Evolutionary conservation across 2,888 invertebrate species (phyloP).

Genomic region (Cephus runcator): DNA sequence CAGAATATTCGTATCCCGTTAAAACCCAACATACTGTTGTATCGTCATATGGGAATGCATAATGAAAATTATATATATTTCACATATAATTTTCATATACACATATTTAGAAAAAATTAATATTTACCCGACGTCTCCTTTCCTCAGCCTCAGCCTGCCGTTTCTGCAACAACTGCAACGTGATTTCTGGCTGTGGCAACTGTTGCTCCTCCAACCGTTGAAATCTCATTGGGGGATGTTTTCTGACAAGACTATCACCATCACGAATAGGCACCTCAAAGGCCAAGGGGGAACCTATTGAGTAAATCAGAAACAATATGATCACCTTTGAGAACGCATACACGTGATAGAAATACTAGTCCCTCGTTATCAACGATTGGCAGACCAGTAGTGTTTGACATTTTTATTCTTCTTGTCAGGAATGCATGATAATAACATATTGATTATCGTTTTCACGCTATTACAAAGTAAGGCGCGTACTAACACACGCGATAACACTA

Average conservation of each 20-base stretch:
- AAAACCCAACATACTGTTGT: not conserved
- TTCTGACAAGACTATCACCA: conserved; percentile 65
- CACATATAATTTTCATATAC: not conserved
- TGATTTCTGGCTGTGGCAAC: conserved; percentile 66
- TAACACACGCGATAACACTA: not conserved
- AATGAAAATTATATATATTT: not conserved
- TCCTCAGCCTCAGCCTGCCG: conserved; percentile 80
- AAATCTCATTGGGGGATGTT: conserved; percentile 76
- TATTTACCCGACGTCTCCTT: conserved; percentile 70
- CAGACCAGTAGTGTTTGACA: not conserved
- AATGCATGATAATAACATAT: not conserved
- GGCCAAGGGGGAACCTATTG: conserved; percentile 35
- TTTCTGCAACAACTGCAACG: conserved; percentile 74
- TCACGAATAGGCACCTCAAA: conserved; percentile 40
- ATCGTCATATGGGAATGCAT: not conserved
- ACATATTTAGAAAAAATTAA: not conserved
- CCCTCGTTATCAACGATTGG: not conserved
- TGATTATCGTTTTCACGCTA: not conserved
- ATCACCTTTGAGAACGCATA: not conserved
- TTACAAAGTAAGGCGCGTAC: not conserved
- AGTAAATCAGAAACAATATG: conserved; percentile 6
- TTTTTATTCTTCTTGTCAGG: not conserved
- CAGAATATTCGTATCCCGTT: not conserved
- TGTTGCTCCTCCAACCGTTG: conserved; percentile 75
- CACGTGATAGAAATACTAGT: not conserved